Evolutionary conservation across 92 coral and sea anemone species (phyloP).

Genomic region (Anthopleura xanthogrammica): DNA sequence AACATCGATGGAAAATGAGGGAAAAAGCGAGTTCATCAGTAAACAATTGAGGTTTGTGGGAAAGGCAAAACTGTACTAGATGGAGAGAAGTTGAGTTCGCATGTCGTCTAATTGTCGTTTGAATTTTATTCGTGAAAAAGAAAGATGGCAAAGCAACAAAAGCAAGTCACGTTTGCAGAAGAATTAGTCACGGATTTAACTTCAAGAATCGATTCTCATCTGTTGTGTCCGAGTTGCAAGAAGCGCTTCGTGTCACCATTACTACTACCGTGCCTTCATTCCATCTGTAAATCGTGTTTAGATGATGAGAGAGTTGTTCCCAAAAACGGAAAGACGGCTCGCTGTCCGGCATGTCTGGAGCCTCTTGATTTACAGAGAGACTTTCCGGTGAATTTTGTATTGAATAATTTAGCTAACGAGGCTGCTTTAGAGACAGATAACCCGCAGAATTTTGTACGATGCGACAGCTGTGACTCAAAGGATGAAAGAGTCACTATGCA

Average conservation of each 20-base stretch:
- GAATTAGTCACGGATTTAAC: slow-evolving; percentile 16
- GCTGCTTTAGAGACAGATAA: slow-evolving; percentile 46
- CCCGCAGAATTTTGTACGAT: slow-evolving; percentile 29
- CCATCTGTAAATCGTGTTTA: slow-evolving; percentile 63
- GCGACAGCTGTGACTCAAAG: slow-evolving; percentile 68
- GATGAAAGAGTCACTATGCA: slow-evolving; percentile 60
- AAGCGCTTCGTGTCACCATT: slow-evolving; percentile 63
- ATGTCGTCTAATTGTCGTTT: background rate
- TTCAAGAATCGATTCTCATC: slow-evolving; percentile 23
- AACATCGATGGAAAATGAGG: too few relatives aligned
- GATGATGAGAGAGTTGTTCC: slow-evolving; percentile 43
- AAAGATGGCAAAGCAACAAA: slow-evolving; percentile 56
- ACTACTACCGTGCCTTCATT: slow-evolving; percentile 67
- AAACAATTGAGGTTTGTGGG: too few relatives aligned
- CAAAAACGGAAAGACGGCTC: slow-evolving; percentile 52
- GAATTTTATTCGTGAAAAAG: background rate
- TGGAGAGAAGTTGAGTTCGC: background rate
- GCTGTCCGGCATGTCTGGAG: slow-evolving; percentile 57
- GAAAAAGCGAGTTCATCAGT: too few relatives aligned
- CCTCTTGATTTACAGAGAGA: slow-evolving; percentile 48
- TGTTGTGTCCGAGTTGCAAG: slow-evolving; percentile 64
- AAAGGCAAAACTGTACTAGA: too few relatives aligned
- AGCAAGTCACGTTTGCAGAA: slow-evolving; percentile 65
- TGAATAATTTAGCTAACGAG: slow-evolving; percentile 58
- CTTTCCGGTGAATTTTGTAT: slow-evolving; percentile 65